Conservation (phyloP, 35 echinoderm and acorn worm genomes). For the Amphiura filiformis region DNA sequence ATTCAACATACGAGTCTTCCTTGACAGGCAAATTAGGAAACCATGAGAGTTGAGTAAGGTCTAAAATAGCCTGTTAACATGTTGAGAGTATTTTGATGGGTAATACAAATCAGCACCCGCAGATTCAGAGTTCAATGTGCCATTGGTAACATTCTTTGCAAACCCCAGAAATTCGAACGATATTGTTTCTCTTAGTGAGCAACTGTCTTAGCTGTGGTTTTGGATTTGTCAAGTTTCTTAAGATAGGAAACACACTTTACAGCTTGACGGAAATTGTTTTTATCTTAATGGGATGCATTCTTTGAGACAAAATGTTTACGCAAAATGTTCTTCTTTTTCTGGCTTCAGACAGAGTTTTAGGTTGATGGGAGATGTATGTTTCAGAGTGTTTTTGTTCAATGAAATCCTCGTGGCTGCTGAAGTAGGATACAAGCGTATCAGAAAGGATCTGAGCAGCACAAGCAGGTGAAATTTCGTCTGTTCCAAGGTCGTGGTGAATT, state of each 20-base stretch:
- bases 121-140: neutral
- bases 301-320: no score
- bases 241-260: no score
- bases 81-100: neutral
- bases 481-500: neutral
- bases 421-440: neutral
- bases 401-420: neutral
- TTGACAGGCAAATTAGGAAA: neutral
- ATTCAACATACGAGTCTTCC: neutral
- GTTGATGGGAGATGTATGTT: neutral
- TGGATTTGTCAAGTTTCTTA: no score
- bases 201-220: no score
- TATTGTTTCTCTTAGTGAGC: no score
- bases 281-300: no score
- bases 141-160: slow-evolving; percentile 1
- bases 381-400: neutral
- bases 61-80: neutral
- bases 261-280: no score
- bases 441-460: neutral
- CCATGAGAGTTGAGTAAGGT: slow-evolving; percentile 20
- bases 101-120: slow-evolving; percentile 21
- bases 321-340: neutral
- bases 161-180: slow-evolving; percentile 25
- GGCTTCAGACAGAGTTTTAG: neutral
- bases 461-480: neutral